Base-by-base conservation (phyloP, 2,888 invertebrate species). In the Choreutis nemorana region DNA sequence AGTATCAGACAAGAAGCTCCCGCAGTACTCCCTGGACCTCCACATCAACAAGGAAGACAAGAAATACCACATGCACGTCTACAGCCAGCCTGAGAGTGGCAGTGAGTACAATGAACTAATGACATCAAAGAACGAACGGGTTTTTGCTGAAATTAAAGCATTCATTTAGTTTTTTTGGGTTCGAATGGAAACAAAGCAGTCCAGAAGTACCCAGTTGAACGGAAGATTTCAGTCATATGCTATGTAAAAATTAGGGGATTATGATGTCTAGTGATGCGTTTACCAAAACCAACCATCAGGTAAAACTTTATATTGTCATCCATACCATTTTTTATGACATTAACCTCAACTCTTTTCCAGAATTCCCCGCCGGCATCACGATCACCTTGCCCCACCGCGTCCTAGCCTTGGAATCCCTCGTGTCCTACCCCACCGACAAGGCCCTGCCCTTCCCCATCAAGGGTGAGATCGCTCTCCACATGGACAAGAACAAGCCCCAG, bases 401-500 rank as follows among this genome's bases (percentile, higher is more conserved):
- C 25, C 55, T 91, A 10, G 79, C 86, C 0, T 46, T 87, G 2
- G 87, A 90, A 48, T 71, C 82, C 1, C 50, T 61, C 1, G 68
- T 82, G n/a, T 50, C 64, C 4, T 62, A 72, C 40, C 82, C 83
- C 1, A 55, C 61, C 1, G 50, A 60, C 46, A 62, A 68, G 31
- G 48, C 51, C 0, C 29, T 82, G 13, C 80, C 81, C 0, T 87
- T 87, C 40, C 82, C 83, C 14, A 75, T 85, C 40, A 82, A 83
- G 30, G 81, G 84, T 6, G 88, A 89, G 29, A 45, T 85, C 3
- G 70, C 75, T 5, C 66, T 90, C 22, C 89, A 87, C 55, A 60
- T 89, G 29, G 87, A 92, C 66, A 88, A 89, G 55, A 83, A 83
- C 45, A 83, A 85, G 39, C 88, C 89, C 0, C 80, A 84, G n/a